Base-by-base conservation (phyloP, 2,888 invertebrate species). In the Phengaris arion region DNA sequence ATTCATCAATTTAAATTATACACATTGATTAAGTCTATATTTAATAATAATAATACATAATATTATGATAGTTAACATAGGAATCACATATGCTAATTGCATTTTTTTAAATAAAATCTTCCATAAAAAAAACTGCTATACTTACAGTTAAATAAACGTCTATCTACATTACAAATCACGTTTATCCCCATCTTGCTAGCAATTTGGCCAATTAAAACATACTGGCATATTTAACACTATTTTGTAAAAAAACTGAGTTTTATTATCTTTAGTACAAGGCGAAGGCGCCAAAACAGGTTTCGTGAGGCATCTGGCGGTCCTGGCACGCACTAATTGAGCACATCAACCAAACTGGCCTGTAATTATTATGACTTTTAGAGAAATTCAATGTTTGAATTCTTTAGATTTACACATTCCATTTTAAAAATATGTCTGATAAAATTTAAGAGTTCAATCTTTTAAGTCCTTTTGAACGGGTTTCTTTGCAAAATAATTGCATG, bases 241-340 rank as follows among this genome's bases (percentile, higher is more conserved):
- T 64, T 64, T 45, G 35, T 13, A 45, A 45, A 64, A 64, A 64
- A 45, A 35, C 64, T 64, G 45, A 64, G 13, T 64, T 64, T 64
- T 64, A 64, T 64, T 64, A 64, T 64, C 64, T 45, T 35, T 45
- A 5, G 64, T 45, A 64, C 15, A 51, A 15, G 70, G 45, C 51
- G 51, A 87, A 88, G 86, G 86, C 83, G 81, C 84, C 87, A 87
- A 87, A 92, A 92, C 92, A 85, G 91, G 92, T 92, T 91, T 87
- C 81, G 83, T 77, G 85, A 87, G 89, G 89, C 91, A 91, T 90
- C 90, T 91, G 90, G 90, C 89, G 89, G 91, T 91, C 90, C 89
- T 91, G 90, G 90, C 89, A 87, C 89, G 87, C 85, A 88, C 89
- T 91, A 92, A 92, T 92, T 91, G 89, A 89, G 86, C 83, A 85